Percentiles rank a stretch among this genome's conserved stretches.
Conservation (phyloP, 2,797 vertebrate genomes). For the Pseudopleuronectes americanus region DNA sequence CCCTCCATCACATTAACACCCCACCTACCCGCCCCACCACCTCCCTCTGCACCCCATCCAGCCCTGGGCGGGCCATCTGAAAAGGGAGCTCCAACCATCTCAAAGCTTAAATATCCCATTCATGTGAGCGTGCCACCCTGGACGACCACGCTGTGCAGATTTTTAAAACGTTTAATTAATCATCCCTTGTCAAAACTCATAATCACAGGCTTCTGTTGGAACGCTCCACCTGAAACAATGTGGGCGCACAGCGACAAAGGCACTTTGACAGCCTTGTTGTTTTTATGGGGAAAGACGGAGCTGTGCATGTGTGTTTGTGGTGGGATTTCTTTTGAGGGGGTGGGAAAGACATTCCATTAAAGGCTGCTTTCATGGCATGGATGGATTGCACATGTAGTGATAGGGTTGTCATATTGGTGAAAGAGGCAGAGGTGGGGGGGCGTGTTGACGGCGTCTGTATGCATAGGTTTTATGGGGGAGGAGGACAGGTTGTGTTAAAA, state of each 20-base stretch:
- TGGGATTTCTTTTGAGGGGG: slow-evolving; percentile 24
- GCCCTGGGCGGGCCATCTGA: slow-evolving; percentile 53
- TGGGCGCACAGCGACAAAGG: slow-evolving; percentile 43
- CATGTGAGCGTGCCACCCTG: slow-evolving; percentile 34
- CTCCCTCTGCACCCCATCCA: slow-evolving; percentile 44
- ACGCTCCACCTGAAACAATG: slow-evolving; percentile 68
- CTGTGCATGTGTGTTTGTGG: slow-evolving; percentile 46
- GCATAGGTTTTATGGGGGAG: slow-evolving; percentile 62
- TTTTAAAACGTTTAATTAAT: slow-evolving; percentile 58
- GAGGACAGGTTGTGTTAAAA: slow-evolving; percentile 63
- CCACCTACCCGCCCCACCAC: slow-evolving; percentile 43
- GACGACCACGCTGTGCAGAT: slow-evolving; percentile 21
- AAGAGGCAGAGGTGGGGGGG: slow-evolving; percentile 29
- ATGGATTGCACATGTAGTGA: slow-evolving; percentile 69
- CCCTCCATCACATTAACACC: slow-evolving; percentile 71
- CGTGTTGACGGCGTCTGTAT: slow-evolving; percentile 50
- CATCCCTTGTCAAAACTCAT: slow-evolving; percentile 59
- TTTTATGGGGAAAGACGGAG: slow-evolving; percentile 50
- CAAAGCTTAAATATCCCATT: slow-evolving; percentile 19
- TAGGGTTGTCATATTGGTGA: slow-evolving; percentile 60
- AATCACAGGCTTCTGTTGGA: slow-evolving; percentile 48
- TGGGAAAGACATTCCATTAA: slow-evolving; percentile 49
- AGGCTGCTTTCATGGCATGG: slow-evolving; percentile 54
- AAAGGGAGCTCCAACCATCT: slow-evolving; percentile 18
- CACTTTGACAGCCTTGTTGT: slow-evolving; percentile 59